Base-by-base conservation (phyloP, 1,140 invertebrate genomes). In the Danaus plexippus region DNA sequence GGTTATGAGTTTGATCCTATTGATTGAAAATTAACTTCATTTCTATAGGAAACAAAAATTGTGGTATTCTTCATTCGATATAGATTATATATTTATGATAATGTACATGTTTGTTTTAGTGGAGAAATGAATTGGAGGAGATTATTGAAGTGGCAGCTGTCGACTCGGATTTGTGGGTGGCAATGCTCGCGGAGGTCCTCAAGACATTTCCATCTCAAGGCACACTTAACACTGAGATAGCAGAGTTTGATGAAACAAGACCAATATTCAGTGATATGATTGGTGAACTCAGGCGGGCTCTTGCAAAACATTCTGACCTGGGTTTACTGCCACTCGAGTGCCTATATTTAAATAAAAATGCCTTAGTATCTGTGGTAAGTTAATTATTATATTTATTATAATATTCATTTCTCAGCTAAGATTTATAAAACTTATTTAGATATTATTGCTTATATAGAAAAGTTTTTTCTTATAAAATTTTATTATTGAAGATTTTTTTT, bases 81-180 rank as follows among this genome's bases (percentile, higher is more conserved):
- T 32, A 6, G 5, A 32, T 32, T 2, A 32, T 32, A 32, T 32
- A 32, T 32, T 32, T 7, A 32, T 7, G 22, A 6, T 32, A 32
- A 52, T 12, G 47, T 10, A 18, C 47, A 9, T 46, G 11, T 54
- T 42, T 43, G 41, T 89, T 92, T 69, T 81, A 98, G 97, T 98
- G 97, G 97, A 91, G 92, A 84, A 88, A 89, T 67, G 96, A 98
- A 80, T 80, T 99, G 67, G 96, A 98, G 77, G 96, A 97, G 75
- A 97, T 99, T 55, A 90, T 98, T 68, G 94, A 97, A 80, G 92
- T 97, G 58, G 97, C 96, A 10, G 91, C 92, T 9, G 89, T 94
- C 59, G 97, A 98, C 84, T 94, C 94, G 47, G 97, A 99, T 80
- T 91, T 97, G 61, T 99, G 97, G 97, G 97, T 99, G 9, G 95